These are phyloP conservation scores for Tolypeutes matacus DNA, from an alignment of 2,797 vertebrate species.

Conservation along the genomic window DNA sequence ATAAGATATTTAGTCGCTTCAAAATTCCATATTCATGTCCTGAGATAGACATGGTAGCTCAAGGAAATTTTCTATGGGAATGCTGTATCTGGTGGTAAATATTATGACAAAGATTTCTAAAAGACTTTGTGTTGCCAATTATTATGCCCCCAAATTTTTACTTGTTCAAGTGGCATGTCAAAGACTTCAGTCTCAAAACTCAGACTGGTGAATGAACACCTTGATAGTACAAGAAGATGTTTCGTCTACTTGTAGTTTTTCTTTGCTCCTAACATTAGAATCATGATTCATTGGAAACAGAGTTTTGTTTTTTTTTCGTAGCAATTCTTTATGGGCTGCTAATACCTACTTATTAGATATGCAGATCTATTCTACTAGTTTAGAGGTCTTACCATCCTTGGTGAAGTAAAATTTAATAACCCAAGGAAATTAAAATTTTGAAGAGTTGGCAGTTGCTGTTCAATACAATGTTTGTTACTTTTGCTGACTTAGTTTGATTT, in stretches of 20 bases:
- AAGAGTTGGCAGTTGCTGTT: not conserved
- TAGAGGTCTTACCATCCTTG: not conserved
- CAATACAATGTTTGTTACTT: not conserved
- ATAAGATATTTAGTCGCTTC: not conserved
- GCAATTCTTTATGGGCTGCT: not conserved
- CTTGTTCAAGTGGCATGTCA: not conserved
- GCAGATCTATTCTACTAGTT: not conserved
- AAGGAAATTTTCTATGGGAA: not conserved
- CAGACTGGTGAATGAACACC: no score
- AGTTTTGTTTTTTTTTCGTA: not conserved
- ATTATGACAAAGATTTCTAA: not conserved
- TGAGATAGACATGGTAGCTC: not conserved
- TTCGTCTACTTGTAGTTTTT: not conserved
- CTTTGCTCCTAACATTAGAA: not conserved
- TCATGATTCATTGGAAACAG: not conserved
- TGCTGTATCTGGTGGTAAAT: not conserved
- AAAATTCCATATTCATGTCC: not conserved
- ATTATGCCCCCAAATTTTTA: not conserved
- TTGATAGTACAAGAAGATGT: not conserved
- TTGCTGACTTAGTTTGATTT: not conserved
- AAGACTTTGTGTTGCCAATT: not conserved
- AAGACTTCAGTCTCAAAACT: not conserved
- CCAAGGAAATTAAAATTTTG: not conserved
- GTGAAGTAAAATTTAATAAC: not conserved
- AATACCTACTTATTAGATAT: not conserved